These are phyloP conservation scores for Catagonus wagneri DNA, from an alignment of 2,113 vertebrate genomes.

Conservation along the genomic window DNA sequence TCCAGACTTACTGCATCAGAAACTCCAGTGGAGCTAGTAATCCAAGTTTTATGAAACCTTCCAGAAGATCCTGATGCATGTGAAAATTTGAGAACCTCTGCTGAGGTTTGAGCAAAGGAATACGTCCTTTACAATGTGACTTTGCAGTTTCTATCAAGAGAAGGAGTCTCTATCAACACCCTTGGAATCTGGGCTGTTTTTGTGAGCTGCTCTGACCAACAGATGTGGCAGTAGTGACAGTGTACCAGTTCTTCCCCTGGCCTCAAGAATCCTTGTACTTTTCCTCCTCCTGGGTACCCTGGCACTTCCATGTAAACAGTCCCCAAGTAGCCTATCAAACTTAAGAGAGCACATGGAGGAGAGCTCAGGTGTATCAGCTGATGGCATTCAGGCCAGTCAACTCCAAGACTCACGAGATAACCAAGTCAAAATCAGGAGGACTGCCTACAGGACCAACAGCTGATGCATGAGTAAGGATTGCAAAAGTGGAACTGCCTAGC, in stretches of 20 bases:
- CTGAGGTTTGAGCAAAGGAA: not conserved
- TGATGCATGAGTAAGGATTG: not conserved
- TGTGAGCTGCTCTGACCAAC: constrained; percentile 29
- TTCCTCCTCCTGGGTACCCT: not conserved
- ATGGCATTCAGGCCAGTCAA: not conserved
- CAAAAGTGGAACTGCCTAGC: not conserved
- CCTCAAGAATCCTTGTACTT: not conserved
- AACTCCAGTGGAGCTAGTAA: not conserved
- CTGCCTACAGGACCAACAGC: not conserved
- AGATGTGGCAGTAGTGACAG: not conserved
- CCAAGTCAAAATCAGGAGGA: not conserved
- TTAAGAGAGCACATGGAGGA: not conserved
- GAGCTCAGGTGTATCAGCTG: not conserved
- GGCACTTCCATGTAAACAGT: not conserved
- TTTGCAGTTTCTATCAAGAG: not conserved
- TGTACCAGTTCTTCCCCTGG: not conserved
- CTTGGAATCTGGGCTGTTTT: not conserved
- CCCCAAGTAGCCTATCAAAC: not conserved
- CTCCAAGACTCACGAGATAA: not conserved
- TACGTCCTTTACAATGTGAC: not conserved
- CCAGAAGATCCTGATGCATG: not conserved
- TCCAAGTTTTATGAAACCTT: constrained; percentile 14
- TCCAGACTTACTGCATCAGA: not conserved
- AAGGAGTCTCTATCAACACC: not conserved
- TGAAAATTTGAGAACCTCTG: not conserved